Evolutionary conservation across 1,140 invertebrate species (phyloP), one percentile per base, ranked within the genome.

Genomic region (Dermatophagoides farinae): DNA sequence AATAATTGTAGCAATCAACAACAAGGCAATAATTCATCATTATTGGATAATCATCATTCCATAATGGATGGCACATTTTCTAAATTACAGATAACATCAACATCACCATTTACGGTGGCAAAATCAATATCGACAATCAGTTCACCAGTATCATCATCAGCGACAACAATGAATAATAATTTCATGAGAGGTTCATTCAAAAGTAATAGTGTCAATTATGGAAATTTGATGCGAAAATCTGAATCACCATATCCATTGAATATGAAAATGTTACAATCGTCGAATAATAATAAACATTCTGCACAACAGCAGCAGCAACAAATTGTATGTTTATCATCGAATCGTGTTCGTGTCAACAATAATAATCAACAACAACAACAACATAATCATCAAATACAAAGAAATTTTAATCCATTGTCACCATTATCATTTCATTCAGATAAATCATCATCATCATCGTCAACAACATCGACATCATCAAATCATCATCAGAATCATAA

Each of bases 131-230:
- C 31, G 31, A 31, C 31, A 31, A 31, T 31, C 8, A 31, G 31
- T 31, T 31, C 31, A 31, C 31, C 31, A 31, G 31, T 47, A 50
- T 20, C 47, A 12, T 20, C 18, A 50, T 50, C 47, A 50, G 4
- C 47, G 12, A 8, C 31, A 31, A 31, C 11, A 50, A 50, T 12
- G n/a, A 20, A 31, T 50, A 41, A 38, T 16, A 5, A 58, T 37
- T 60, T 60, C 18, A 60, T 47, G 43, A 31, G 58, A 49, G 58
- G 58, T 39, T n/a, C 46, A 18, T 60, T 60, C 46, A 60, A 60
- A 41, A 60, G 58, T 40, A 60, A 50, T 41, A 49, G 44, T 49
- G 44, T 60, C 22, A 60, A 60, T 41, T 60, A 60, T 52, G 58
- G 58, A 9, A 60, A 47, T 52, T 25, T 25, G 4, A 60, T 60